Evolutionary conservation across 2,797 vertebrate genomes (phyloP).

Genomic region (Rhinophrynus dorsalis): DNA sequence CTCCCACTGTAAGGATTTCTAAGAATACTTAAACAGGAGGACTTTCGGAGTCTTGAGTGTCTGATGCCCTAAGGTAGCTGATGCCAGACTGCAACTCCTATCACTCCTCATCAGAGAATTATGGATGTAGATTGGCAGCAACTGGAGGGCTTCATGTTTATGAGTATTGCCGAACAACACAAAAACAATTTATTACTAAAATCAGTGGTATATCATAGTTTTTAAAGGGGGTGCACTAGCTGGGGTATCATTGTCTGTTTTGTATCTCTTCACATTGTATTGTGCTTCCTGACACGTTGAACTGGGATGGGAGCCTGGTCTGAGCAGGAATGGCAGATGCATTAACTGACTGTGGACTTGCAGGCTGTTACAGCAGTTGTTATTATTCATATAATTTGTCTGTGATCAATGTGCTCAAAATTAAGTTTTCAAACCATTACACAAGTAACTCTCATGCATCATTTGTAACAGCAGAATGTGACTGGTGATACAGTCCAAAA

Average conservation of each 20-base stretch:
- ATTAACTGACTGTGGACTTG: not conserved
- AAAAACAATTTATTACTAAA: not conserved
- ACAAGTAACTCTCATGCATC: no score
- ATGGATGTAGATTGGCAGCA: no score
- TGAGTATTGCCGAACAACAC: no score
- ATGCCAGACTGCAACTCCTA: no score
- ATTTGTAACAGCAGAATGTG: not conserved
- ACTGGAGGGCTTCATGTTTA: no score
- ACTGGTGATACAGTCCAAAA: not conserved
- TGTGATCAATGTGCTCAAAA: not conserved
- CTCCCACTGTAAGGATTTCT: no score
- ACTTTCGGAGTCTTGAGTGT: no score
- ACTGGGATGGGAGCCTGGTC: not conserved
- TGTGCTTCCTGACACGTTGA: not conserved
- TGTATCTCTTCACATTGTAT: not conserved
- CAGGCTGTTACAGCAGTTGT: constrained; percentile 2
- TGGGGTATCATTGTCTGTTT: not conserved
- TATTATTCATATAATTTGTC: not conserved
- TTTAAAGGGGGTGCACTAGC: not conserved
- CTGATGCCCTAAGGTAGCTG: no score
- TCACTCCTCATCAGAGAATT: no score
- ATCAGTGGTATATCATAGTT: not conserved
- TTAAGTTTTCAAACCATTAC: not conserved
- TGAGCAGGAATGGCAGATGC: not conserved
- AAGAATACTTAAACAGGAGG: no score